These are phyloP conservation scores for Semicossyphus pulcher DNA, from an alignment of 2,113 vertebrate species.

Conservation along the genomic window DNA sequence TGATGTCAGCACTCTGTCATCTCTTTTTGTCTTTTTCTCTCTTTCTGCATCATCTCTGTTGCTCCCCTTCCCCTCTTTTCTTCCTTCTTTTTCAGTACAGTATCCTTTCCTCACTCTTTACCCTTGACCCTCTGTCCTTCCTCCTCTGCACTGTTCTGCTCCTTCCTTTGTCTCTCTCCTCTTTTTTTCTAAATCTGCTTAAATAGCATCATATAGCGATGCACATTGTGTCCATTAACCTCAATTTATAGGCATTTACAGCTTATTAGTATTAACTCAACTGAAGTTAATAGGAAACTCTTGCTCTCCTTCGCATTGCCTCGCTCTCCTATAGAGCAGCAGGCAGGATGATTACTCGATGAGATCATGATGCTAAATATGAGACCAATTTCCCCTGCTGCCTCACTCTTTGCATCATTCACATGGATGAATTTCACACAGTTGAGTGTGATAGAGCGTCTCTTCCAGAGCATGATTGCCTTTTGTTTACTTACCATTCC, in stretches of 20 bases:
- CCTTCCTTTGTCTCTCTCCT: background rate
- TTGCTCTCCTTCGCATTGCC: background rate
- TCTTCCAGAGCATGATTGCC: slow-evolving; percentile 10
- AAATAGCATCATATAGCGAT: background rate
- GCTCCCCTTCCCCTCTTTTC: slow-evolving; percentile 10
- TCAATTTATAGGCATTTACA: slow-evolving; percentile 10
- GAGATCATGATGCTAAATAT: slow-evolving; percentile 24
- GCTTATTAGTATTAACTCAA: slow-evolving; percentile 7
- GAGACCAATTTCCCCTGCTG: slow-evolving; percentile 41
- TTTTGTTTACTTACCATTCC: slow-evolving; percentile 23
- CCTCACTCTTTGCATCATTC: slow-evolving; percentile 56
- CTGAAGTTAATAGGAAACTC: background rate
- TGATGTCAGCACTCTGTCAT: slow-evolving; percentile 77
- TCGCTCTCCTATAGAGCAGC: background rate
- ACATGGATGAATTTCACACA: slow-evolving; percentile 24
- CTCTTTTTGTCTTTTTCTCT: slow-evolving; percentile 30
- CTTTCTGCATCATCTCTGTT: slow-evolving; percentile 20
- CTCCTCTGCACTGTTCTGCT: background rate
- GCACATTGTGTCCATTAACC: background rate
- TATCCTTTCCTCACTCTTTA: background rate
- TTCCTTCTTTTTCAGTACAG: background rate
- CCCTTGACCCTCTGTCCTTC: slow-evolving; percentile 13
- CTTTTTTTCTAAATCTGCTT: slow-evolving; percentile 1
- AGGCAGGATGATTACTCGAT: slow-evolving; percentile 22
- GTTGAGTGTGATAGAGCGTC: slow-evolving; percentile 11